Conservation (phyloP, 2,797 vertebrate genomes). For the Serranus cabrilla region DNA sequence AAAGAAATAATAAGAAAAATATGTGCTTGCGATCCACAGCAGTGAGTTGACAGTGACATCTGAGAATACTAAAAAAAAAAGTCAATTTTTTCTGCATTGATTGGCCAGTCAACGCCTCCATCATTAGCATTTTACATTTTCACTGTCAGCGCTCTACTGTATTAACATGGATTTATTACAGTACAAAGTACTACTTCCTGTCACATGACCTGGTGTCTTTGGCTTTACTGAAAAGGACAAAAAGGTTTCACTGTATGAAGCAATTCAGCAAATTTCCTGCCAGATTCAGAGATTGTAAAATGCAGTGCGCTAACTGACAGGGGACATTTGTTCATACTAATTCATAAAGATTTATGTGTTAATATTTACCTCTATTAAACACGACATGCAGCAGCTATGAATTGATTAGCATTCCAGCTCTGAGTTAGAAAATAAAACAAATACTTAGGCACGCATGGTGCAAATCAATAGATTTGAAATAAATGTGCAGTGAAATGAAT, state of each 20-base stretch:
- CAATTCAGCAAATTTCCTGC: not conserved
- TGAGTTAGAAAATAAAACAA: constrained; percentile 43
- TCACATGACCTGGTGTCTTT: not conserved
- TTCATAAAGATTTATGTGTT: not conserved
- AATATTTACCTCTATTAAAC: constrained; percentile 11
- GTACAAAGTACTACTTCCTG: not conserved
- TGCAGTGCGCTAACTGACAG: not conserved
- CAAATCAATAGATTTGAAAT: constrained; percentile 56
- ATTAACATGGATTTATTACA: not conserved
- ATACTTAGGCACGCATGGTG: constrained; percentile 60
- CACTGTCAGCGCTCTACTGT: constrained; percentile 3
- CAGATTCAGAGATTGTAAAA: not conserved
- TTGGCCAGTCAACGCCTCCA: constrained; percentile 46
- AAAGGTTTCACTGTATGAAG: not conserved
- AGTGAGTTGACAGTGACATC: not conserved
- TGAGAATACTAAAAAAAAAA: not conserved
- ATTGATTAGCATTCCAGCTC: constrained; percentile 53
- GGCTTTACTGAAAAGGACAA: not conserved
- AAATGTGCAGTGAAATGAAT: constrained; percentile 55
- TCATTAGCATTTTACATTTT: not conserved
- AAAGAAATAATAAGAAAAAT: too few relatives aligned
- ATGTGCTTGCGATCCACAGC: not conserved
- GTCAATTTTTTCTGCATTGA: not conserved
- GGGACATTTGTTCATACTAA: constrained; percentile 1
- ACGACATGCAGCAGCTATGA: not conserved